Evolutionary conservation across 2,113 vertebrate species (phyloP).

Genomic region (Poeciliopsis turrubarensis): DNA sequence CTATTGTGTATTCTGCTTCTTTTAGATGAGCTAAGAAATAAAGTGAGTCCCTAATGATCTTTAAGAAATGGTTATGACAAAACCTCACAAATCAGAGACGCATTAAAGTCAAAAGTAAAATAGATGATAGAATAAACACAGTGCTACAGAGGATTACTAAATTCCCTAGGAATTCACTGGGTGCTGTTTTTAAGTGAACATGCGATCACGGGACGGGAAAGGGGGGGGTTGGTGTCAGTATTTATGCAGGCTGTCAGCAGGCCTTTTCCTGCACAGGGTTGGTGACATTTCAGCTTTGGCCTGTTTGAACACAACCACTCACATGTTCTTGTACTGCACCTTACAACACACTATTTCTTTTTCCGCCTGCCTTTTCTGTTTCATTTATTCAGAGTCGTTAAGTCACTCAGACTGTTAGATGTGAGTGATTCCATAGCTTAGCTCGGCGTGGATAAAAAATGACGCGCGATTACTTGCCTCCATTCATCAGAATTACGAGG

Average conservation of each 20-base stretch:
- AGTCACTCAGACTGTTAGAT: slow-evolving; percentile 1
- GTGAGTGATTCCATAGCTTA: slow-evolving; percentile 44
- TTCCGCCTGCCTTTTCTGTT: neutral
- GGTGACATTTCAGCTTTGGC: slow-evolving; percentile 72
- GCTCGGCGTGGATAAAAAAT: slow-evolving; percentile 28
- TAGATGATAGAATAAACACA: slow-evolving; percentile 55
- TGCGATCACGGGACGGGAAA: slow-evolving; percentile 46
- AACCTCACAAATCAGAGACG: slow-evolving; percentile 44
- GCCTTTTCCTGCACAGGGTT: slow-evolving; percentile 50
- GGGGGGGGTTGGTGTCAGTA: slow-evolving; percentile 39
- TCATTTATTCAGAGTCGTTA: slow-evolving; percentile 24
- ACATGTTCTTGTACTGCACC: slow-evolving; percentile 41
- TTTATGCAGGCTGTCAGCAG: slow-evolving; percentile 76
- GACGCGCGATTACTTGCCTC: slow-evolving; percentile 20
- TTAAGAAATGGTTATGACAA: slow-evolving; percentile 13
- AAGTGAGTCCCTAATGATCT: slow-evolving; percentile 12
- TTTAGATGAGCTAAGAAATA: slow-evolving; percentile 6
- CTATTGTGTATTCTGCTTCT: neutral
- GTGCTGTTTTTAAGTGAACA: slow-evolving; percentile 73
- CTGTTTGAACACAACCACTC: slow-evolving; percentile 63
- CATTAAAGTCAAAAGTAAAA: slow-evolving; percentile 45
- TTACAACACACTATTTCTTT: slow-evolving; percentile 2
- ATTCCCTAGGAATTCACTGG: slow-evolving; percentile 70
- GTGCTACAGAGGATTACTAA: slow-evolving; percentile 60
- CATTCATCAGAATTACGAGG: slow-evolving; percentile 44